Evolutionary conservation across 2,797 vertebrate genomes (phyloP).

Genomic region (Serranus cabrilla): DNA sequence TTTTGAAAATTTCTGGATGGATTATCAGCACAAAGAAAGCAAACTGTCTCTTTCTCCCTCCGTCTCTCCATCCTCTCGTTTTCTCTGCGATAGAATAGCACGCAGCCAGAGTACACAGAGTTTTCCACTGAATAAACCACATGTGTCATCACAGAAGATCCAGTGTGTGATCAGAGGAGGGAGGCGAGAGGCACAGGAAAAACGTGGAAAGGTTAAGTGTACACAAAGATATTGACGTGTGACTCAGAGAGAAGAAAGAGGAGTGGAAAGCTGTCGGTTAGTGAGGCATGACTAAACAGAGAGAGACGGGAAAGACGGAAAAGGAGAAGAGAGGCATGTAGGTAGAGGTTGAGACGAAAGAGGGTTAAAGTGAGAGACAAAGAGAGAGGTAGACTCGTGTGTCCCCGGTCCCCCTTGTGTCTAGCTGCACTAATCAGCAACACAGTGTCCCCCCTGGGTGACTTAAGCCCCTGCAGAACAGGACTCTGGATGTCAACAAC

Average conservation of each 20-base stretch:
- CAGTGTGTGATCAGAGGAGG: slow-evolving; percentile 68
- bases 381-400: slow-evolving; percentile 7
- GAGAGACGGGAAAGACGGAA: slow-evolving; percentile 30
- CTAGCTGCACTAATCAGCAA: slow-evolving; percentile 60
- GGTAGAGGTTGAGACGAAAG: slow-evolving; percentile 44
- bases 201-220: slow-evolving; percentile 82
- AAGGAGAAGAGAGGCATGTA: slow-evolving; percentile 30
- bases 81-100: slow-evolving; percentile 37
- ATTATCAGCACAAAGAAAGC: slow-evolving; percentile 71
- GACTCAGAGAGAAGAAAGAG: slow-evolving; percentile 79
- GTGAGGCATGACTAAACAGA: slow-evolving; percentile 61
- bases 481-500: slow-evolving; percentile 66
- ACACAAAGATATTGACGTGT: slow-evolving; percentile 83
- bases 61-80: slow-evolving; percentile 35
- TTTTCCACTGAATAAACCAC: slow-evolving; percentile 72
- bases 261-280: slow-evolving; percentile 63
- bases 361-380: slow-evolving; percentile 20
- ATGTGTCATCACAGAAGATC: slow-evolving; percentile 76
- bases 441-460: slow-evolving; percentile 52
- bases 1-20: slow-evolving; percentile 46
- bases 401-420: slow-evolving; percentile 35
- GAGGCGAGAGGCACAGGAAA: slow-evolving; percentile 62
- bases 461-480: slow-evolving; percentile 65
- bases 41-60: slow-evolving; percentile 37
- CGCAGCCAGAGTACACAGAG: slow-evolving; percentile 53